Evolutionary conservation across 2,888 invertebrate species (phyloP).

Genomic region (Lasioglossum calceatum): DNA sequence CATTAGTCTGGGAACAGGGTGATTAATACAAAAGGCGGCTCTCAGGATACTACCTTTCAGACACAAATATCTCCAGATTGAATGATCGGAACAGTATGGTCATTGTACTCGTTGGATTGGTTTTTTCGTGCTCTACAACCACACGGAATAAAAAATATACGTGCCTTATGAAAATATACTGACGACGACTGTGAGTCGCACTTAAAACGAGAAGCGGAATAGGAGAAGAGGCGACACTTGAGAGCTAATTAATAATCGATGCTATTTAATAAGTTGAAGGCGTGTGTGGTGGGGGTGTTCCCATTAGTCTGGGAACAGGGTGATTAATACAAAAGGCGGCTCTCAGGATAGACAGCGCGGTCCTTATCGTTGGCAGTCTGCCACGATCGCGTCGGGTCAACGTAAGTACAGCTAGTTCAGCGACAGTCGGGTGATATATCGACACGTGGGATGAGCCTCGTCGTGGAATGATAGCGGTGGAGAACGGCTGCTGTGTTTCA

Average conservation of each 20-base stretch:
- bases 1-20: slow-evolving; percentile 35
- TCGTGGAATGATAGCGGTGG: slow-evolving; percentile 22
- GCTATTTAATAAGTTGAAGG: slow-evolving; percentile 37
- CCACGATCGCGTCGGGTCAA: slow-evolving; percentile 37
- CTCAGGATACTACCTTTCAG: slow-evolving; percentile 4
- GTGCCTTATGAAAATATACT: not conserved
- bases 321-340: slow-evolving; percentile 52
- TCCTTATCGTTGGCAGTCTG: slow-evolving; percentile 50
- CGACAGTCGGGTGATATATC: slow-evolving; percentile 38
- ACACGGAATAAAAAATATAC: not conserved
- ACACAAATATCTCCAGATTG: not conserved
- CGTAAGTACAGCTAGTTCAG: slow-evolving; percentile 29
- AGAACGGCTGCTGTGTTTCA: slow-evolving; percentile 16
- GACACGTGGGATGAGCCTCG: not conserved
- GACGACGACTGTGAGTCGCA: too few species aligned
- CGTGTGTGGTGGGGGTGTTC: not conserved
- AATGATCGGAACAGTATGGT: not conserved
- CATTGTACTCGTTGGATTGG: not conserved
- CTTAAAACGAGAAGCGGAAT: too few species aligned
- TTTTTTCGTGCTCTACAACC: not conserved
- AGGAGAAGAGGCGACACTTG: slow-evolving; percentile 8
- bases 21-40: slow-evolving; percentile 50
- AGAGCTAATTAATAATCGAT: slow-evolving; percentile 33
- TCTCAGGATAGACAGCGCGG: slow-evolving; percentile 17
- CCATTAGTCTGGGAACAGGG: slow-evolving; percentile 33